A percentile compares a stretch with the other conserved stretches of the same genome.
Evolutionary conservation across 2,888 invertebrate species (phyloP).

Genomic region (Antheraea yamamai): DNA sequence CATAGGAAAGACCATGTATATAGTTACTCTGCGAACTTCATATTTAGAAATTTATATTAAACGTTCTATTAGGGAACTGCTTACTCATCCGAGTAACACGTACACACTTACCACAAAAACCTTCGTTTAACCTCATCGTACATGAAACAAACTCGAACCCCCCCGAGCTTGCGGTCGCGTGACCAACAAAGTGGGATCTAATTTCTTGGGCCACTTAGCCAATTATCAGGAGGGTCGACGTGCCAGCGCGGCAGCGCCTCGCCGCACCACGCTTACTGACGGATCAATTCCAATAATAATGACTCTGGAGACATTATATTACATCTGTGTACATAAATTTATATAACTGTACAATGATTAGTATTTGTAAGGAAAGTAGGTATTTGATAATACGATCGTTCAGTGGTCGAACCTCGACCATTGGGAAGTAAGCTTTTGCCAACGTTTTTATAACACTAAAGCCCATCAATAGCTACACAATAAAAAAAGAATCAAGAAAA

Average conservation of each 20-base stretch:
- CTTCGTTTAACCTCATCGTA: slow-evolving; percentile 18
- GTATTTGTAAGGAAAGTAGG: too few species aligned
- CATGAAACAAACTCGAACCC: slow-evolving; percentile 24
- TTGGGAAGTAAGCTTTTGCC: too few species aligned
- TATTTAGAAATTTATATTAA: not conserved
- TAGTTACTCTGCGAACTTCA: too few species aligned
- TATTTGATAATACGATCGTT: too few species aligned
- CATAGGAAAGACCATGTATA: too few species aligned
- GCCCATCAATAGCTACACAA: too few species aligned
- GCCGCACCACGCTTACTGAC: slow-evolving; percentile 47
- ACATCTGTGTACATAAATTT: not conserved
- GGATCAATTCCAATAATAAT: slow-evolving; percentile 66
- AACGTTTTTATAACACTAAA: too few species aligned
- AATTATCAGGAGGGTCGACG: slow-evolving; percentile 62
- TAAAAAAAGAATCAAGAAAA: too few species aligned
- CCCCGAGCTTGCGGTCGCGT: slow-evolving; percentile 53
- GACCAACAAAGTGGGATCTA: slow-evolving; percentile 59
- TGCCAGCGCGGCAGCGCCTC: slow-evolving; percentile 43
- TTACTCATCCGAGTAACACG: slow-evolving; percentile 18
- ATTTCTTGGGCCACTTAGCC: slow-evolving; percentile 65
- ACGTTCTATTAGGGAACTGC: not conserved
- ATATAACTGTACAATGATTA: not conserved
- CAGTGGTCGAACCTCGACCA: too few species aligned
- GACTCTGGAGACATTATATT: slow-evolving; percentile 39
- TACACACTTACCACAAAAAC: slow-evolving; percentile 18